Evolutionary conservation across 2,113 vertebrate species (phyloP).

Genomic region (Amblyopsis rosae): DNA sequence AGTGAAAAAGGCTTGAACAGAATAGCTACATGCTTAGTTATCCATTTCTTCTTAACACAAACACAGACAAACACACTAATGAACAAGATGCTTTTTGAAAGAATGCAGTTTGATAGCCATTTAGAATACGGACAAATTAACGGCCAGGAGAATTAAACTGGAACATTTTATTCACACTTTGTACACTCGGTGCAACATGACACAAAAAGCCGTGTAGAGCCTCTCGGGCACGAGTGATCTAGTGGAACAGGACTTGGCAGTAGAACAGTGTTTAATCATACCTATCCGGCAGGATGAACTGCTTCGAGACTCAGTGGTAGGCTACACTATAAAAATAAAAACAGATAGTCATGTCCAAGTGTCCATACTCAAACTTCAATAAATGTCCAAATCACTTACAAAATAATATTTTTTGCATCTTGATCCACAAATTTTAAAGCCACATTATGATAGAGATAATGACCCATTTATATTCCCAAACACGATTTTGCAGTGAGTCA

Average conservation of each 20-base stretch:
- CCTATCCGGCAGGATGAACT: slow-evolving; percentile 2
- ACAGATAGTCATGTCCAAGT: slow-evolving; percentile 36
- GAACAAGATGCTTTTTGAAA: not conserved
- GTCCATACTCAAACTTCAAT: slow-evolving; percentile 11
- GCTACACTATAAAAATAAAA: slow-evolving; percentile 6
- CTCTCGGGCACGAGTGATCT: slow-evolving; percentile 23
- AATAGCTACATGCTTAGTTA: slow-evolving; percentile 2
- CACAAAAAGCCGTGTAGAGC: slow-evolving; percentile 8
- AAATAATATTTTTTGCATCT: not conserved
- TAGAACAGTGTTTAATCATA: slow-evolving; percentile 18
- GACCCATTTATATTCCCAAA: not conserved
- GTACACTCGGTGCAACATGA: slow-evolving; percentile 57
- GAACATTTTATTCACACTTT: slow-evolving; percentile 73
- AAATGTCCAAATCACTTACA: slow-evolving; percentile 31
- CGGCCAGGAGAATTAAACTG: slow-evolving; percentile 13
- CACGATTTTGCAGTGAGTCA: not conserved
- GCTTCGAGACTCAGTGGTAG: slow-evolving; percentile 23
- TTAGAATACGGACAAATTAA: not conserved
- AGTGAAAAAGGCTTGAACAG: slow-evolving; percentile 9
- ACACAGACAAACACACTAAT: not conserved
- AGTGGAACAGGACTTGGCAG: slow-evolving; percentile 50
- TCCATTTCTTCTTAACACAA: not conserved
- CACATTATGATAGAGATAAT: too few relatives aligned
- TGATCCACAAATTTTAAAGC: too few relatives aligned
- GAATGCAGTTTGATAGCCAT: not conserved